phyloP scores from a whole-genome alignment of 2,797 vertebrate species.

The Synanceia verrucosa region DNA sequence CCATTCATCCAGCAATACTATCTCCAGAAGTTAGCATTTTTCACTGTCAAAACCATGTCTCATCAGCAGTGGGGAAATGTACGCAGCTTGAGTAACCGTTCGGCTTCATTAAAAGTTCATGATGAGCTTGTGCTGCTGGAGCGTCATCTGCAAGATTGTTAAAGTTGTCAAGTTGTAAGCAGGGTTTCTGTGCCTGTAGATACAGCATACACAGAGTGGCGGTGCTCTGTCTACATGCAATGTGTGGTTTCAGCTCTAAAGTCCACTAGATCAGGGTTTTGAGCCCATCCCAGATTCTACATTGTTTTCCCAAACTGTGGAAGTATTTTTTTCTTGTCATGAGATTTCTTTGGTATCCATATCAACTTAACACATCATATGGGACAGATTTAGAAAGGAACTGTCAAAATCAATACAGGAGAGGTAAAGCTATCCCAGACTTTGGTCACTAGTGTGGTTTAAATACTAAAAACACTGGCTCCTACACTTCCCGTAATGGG shows the following conservation, averaged over 20 bases:
- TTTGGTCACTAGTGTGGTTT: not conserved
- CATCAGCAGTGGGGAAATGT: constrained; percentile 42
- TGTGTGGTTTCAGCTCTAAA: not conserved
- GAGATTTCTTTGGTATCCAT: not conserved
- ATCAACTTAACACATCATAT: not conserved
- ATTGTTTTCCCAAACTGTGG: not conserved
- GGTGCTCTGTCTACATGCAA: too few species aligned
- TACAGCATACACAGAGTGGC: not conserved
- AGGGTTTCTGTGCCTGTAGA: constrained; percentile 2
- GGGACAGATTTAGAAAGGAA: not conserved
- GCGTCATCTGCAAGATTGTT: constrained; percentile 14
- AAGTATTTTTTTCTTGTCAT: not conserved
- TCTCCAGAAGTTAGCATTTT: constrained; percentile 48
- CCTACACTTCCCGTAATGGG: not conserved
- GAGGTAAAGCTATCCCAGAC: not conserved
- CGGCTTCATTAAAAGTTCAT: constrained; percentile 59
- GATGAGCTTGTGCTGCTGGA: constrained; percentile 43
- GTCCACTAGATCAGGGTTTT: not conserved
- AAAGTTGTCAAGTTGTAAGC: constrained; percentile 27
- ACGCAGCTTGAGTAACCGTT: constrained; percentile 26
- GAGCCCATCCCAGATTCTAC: not conserved
- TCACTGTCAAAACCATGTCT: constrained; percentile 55
- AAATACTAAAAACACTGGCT: not conserved
- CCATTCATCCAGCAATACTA: constrained; percentile 30
- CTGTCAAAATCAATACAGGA: not conserved